These are phyloP conservation scores for Catocala fraxini DNA, from an alignment of 2,888 invertebrate species.

Conservation along the genomic window DNA sequence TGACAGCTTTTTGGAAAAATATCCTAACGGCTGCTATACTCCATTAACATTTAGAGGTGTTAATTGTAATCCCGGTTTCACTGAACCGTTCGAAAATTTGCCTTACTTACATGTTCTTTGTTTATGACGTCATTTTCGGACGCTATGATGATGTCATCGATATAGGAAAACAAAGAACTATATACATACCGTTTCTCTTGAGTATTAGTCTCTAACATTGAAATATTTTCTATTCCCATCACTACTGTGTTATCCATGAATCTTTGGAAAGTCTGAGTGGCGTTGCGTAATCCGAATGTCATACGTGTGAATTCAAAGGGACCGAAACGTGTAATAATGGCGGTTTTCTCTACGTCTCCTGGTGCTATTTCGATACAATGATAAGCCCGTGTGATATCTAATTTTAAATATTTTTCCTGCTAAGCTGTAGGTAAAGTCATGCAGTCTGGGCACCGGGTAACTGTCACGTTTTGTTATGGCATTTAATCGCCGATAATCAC, in stretches of 20 bases:
- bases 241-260: constrained; percentile 1
- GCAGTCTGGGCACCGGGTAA: constrained; percentile 3
- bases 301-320: background rate
- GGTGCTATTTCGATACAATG: background rate
- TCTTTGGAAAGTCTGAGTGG: constrained; percentile 1
- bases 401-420: background rate
- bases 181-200: background rate
- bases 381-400: constrained; percentile 1
- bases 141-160: constrained; percentile 9
- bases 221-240: background rate
- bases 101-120: background rate
- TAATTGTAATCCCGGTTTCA: constrained; percentile 7
- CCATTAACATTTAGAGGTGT: constrained; percentile 10
- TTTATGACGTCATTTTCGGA: background rate
- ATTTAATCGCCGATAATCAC: constrained; percentile 5
- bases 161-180: constrained; percentile 1
- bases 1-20: too few species aligned
- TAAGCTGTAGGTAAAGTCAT: constrained; percentile 6
- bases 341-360: background rate
- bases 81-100: background rate
- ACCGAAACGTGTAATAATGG: background rate
- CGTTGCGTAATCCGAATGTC: background rate
- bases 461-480: constrained; percentile 6
- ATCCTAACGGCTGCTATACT: background rate
- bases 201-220: background rate